phyloP scores from a whole-genome alignment of 2,113 vertebrate species.

The Gila orcuttii region DNA sequence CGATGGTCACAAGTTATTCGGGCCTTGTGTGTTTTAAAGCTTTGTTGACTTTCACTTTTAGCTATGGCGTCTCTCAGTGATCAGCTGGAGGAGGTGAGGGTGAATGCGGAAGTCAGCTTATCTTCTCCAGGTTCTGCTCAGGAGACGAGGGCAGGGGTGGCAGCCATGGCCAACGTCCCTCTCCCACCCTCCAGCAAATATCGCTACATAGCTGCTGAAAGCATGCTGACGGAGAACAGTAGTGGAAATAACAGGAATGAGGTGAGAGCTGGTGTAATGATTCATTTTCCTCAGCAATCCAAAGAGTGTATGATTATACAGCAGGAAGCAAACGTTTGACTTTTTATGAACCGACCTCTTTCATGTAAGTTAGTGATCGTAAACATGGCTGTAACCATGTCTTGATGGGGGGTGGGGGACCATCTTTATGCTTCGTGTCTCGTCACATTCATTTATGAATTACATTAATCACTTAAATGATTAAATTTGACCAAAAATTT shows the following conservation, averaged over 20 bases:
- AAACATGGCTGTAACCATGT: background rate
- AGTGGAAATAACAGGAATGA: slow-evolving; percentile 71
- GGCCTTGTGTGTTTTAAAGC: slow-evolving; percentile 4
- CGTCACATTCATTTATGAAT: background rate
- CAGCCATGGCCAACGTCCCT: slow-evolving; percentile 70
- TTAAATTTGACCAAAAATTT: background rate
- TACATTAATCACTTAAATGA: background rate
- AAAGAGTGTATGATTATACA: background rate
- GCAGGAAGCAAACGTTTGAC: slow-evolving; percentile 7
- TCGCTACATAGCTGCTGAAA: slow-evolving; percentile 70
- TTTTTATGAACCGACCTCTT: background rate
- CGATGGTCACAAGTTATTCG: background rate
- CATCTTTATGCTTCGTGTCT: background rate
- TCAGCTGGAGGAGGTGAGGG: slow-evolving; percentile 71
- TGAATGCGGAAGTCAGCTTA: slow-evolving; percentile 68
- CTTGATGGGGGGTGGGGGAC: background rate
- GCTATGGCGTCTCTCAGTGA: slow-evolving; percentile 70
- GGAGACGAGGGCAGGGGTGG: slow-evolving; percentile 68
- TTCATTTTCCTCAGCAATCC: background rate
- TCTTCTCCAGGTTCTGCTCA: slow-evolving; percentile 66
- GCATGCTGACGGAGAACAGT: slow-evolving; percentile 72
- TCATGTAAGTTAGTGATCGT: background rate
- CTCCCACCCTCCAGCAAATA: slow-evolving; percentile 77
- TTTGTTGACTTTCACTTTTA: slow-evolving; percentile 25
- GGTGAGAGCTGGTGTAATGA: slow-evolving; percentile 58